A percentile compares a stretch with the other conserved stretches of the same genome.
phyloP scores from a whole-genome alignment of 1,140 invertebrate species.

The Laupala kohalensis region DNA sequence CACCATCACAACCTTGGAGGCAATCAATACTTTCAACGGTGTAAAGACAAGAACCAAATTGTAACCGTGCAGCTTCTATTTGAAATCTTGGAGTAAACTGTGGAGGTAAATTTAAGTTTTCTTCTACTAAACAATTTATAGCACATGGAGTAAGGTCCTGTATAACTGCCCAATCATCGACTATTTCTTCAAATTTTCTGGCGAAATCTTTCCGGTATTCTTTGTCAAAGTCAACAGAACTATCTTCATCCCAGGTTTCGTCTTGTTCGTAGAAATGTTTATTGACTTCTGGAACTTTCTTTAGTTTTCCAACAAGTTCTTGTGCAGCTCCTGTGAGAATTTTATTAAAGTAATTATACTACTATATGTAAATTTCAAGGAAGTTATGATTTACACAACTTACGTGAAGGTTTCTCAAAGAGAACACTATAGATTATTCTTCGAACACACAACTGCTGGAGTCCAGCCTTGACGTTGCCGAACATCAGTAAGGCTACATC shows the following conservation, averaged over 20 bases:
- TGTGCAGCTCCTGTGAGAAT: background rate
- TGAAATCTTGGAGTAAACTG: background rate
- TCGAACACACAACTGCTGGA: background rate
- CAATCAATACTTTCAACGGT: background rate
- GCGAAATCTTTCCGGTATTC: background rate
- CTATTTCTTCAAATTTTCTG: background rate
- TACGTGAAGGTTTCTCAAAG: background rate
- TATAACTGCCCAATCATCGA: background rate
- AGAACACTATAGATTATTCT: background rate
- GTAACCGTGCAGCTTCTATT: background rate
- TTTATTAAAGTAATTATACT: background rate
- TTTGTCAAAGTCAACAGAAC: background rate
- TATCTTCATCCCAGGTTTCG: background rate
- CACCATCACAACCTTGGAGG: background rate
- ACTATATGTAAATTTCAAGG: background rate
- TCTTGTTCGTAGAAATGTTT: background rate
- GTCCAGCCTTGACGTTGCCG: conserved; percentile 1
- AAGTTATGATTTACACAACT: background rate
- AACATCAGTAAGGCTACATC: background rate
- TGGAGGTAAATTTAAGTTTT: background rate
- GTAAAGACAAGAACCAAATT: background rate
- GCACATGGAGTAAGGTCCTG: background rate
- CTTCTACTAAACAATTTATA: background rate
- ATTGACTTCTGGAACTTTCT: background rate
- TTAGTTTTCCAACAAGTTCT: background rate